Evolutionary conservation across 2,113 vertebrate species (phyloP), one percentile per base, ranked within the genome.

Genomic region (Chrysemys picta): DNA sequence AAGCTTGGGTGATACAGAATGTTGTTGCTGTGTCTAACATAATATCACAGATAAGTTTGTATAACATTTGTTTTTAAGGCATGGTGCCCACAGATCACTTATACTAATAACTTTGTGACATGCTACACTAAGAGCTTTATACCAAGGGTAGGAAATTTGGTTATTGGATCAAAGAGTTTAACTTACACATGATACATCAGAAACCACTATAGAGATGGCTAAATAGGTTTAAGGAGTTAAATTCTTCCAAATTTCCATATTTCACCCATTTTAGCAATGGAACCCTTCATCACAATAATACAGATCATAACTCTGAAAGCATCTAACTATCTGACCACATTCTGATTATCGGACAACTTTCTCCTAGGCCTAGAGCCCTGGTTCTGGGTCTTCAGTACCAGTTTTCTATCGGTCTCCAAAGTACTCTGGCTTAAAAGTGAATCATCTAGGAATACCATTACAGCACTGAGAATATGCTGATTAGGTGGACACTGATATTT

Each of bases 41-140:
- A 85, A 89, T 52, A 31, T 91, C 79, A 93, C 65, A 88, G 85
- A 80, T 89, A 91, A 83, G 65, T 79, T 93, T 79, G 65, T 50
- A 11, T 88, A 95, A 85, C 65, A 3, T 57, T 85, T 91, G 45
- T 65, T 92, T 95, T 16, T 27, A n/a, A 87, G 85, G 85, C 54
- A 31, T 42, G n/a, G 31, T 79, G 54, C 31, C 31, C 31, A 57
- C 83, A 29, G 6, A 76, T 92, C 27, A 81, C 54, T 95, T 93
- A 52, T 1, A 52, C 31, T 24, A 88, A 49, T 85, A 89, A 84
- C 88, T 35, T 54, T 7, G 4, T 47, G 69, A 38, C 90, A 17
- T 87, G 78, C 79, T 92, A 6, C 42, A 57, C 45, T 0, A 0
- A 25, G 10, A 83, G 54, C 89, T 87, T 91, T 59, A 81, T 57